Evolutionary conservation across 2,888 invertebrate species (phyloP).

Genomic region (Eupithecia centaureata): DNA sequence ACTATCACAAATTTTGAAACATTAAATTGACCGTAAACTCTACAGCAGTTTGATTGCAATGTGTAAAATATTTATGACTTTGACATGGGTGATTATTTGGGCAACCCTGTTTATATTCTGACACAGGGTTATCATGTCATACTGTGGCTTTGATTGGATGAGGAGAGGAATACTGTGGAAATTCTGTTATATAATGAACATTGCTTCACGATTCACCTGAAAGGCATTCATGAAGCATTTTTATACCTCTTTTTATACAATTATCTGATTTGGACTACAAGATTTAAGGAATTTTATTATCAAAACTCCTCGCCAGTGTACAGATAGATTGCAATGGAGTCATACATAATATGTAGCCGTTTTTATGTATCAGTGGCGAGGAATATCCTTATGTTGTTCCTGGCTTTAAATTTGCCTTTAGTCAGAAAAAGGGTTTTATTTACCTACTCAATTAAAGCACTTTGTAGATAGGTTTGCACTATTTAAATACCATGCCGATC

Average conservation of each 20-base stretch:
- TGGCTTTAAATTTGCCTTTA: not conserved
- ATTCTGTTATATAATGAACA: not conserved
- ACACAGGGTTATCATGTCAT: not conserved
- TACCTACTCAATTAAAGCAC: no score
- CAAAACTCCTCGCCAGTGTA: no score
- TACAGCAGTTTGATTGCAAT: not conserved
- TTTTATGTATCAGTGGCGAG: not conserved
- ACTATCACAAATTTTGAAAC: not conserved
- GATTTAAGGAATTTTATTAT: no score
- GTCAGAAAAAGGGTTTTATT: not conserved
- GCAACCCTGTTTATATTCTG: not conserved
- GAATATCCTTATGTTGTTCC: not conserved
- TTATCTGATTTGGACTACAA: not conserved
- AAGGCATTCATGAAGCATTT: not conserved
- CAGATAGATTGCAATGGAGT: no score
- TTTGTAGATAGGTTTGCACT: not conserved
- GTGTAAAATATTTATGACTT: not conserved
- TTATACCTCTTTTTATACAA: not conserved
- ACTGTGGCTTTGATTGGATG: not conserved
- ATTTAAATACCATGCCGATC: no score
- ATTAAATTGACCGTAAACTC: not conserved
- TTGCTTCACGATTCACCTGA: not conserved
- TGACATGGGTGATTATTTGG: conserved; percentile 6
- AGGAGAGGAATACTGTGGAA: not conserved
- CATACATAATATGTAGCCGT: no score